Evolutionary conservation across 2,797 vertebrate genomes (phyloP), one percentile per base, ranked within the genome.

Genomic region (Chelon auratus): DNA sequence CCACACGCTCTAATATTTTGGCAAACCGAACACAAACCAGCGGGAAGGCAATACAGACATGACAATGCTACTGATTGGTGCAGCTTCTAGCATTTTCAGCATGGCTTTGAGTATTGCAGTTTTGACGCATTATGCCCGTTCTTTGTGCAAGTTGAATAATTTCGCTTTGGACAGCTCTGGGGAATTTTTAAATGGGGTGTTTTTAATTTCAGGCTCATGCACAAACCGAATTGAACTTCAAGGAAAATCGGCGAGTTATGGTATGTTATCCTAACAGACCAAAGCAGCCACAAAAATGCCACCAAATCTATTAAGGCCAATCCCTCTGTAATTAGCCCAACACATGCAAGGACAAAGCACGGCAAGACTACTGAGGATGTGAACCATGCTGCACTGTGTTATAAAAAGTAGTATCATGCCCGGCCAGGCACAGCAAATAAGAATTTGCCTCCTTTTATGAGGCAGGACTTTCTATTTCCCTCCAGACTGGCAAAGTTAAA

Each of bases 261-360:
- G 59, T 48, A 68, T 82, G 65, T 83, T 86, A 77, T 88, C 62
- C 74, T 66, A 68, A 78, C 72, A 54, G 74, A 84, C 66, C 75
- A 78, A 77, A 85, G 66, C 57, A 39, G 57, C 80, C 78, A 60
- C 88, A 88, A 78, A 83, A 90, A 87, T 79, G 69, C 76, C 78
- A 70, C 68, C 54, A 56, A 85, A 85, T 90, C 87, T 81, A 90
- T 85, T 84, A 84, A 85, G 80, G 58, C 83, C 62, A 6, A 78
- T 74, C 55, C 64, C 68, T 82, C 60, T 80, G 75, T 88, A 85
- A 91, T 88, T 90, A 87, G 70, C 47, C 61, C 50, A 36, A 86
- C 82, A 83, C 86, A 89, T 83, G 84, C 75, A 40, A 86, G 67
- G 80, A 86, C 67, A 78, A 83, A 73, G 70, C 68, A 26, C 36